phyloP scores from a whole-genome alignment of 2,113 vertebrate species.

The Alouatta palliata region DNA sequence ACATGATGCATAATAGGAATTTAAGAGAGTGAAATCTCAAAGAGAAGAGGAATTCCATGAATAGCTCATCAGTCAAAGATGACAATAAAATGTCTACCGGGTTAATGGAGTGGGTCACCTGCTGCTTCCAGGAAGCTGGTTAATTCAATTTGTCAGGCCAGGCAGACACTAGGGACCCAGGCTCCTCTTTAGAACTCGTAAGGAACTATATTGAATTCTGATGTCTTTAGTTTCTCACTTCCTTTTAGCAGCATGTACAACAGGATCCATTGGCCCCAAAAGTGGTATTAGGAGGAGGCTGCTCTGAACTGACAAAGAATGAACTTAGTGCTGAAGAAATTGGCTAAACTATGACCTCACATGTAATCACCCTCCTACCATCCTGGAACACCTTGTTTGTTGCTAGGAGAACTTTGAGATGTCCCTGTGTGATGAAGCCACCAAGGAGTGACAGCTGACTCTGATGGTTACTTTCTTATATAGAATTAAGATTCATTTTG shows the following conservation, averaged over 20 bases:
- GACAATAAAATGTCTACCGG: constrained; percentile 72
- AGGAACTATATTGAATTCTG: constrained; percentile 74
- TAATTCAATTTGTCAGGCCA: constrained; percentile 79
- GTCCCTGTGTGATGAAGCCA: background rate
- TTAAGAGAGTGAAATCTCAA: constrained; percentile 72
- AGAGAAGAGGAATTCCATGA: constrained; percentile 74
- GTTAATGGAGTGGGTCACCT: constrained; percentile 78
- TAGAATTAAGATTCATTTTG: background rate
- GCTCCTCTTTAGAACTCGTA: constrained; percentile 36
- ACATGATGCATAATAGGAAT: constrained; percentile 57
- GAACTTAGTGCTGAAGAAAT: background rate
- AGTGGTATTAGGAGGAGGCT: background rate
- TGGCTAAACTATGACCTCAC: background rate
- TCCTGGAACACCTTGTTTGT: background rate
- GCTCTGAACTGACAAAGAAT: background rate
- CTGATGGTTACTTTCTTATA: background rate
- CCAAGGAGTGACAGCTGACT: background rate
- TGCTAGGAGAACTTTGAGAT: background rate
- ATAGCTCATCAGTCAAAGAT: constrained; percentile 75
- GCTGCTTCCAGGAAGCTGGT: constrained; percentile 69
- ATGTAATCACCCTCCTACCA: background rate
- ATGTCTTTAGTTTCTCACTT: constrained; percentile 64
- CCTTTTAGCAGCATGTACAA: constrained; percentile 5
- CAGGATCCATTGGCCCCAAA: background rate
- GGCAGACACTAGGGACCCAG: constrained; percentile 55